Evolutionary conservation across 2,113 vertebrate genomes (phyloP).

Genomic region (Probosciger aterrimus): DNA sequence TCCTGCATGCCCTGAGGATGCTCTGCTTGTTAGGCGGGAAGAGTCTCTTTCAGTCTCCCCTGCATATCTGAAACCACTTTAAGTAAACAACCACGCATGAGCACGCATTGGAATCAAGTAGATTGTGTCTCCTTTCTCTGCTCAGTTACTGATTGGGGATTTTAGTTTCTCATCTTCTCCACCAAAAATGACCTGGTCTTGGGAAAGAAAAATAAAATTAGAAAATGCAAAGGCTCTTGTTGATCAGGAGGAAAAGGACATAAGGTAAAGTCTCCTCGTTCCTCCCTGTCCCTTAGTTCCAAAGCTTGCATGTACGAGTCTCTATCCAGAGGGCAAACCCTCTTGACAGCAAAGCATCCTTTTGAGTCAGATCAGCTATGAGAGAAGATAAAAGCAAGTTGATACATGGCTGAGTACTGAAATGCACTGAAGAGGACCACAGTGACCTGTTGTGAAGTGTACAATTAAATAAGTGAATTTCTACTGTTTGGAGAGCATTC

Average conservation of each 20-base stretch:
- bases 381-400: neutral
- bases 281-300: neutral
- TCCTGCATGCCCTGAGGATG: neutral
- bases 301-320: neutral
- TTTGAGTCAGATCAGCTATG: neutral
- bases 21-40: neutral
- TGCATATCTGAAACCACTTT: too few relatives aligned
- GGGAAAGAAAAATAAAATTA: neutral
- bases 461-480: neutral
- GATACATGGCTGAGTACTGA: neutral
- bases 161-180: neutral
- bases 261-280: neutral
- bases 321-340: neutral
- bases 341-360: neutral
- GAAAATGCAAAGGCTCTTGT: neutral
- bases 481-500: neutral
- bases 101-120: accelerated
- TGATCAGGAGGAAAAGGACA: neutral
- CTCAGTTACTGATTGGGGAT: neutral
- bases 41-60: neutral
- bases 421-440: neutral
- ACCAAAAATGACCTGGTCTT: neutral
- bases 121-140: neutral
- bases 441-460: neutral
- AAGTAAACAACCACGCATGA: neutral